Base-by-base conservation (phyloP, 2,797 vertebrate genomes). In the Eospalax fontanierii region DNA sequence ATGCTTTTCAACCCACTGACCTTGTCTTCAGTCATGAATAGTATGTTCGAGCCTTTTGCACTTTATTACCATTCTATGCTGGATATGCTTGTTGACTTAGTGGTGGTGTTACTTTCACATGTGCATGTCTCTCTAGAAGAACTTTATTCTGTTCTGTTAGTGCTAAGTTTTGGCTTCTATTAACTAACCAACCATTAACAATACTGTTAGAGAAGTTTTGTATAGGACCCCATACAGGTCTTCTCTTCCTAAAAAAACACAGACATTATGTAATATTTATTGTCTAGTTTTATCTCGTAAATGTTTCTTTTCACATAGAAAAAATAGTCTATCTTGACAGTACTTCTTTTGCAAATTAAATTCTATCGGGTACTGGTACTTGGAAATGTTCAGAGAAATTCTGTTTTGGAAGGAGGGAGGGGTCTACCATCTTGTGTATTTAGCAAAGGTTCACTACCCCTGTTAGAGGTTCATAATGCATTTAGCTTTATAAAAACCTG, bases 231-330 rank as follows among this genome's bases (percentile, higher is more conserved):
- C 43, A 43, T 11, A n/a, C 16, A 82, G 10, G 14, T 50, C 15
- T 61, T 26, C 38, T 73, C 10, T 86, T 91, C 78, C 70, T 59
- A 70, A 75, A 85, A 43, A 76, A 54, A 54, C 50, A 9, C 50
- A 88, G 70, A 3, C 19, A 15, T 84, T 82, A 63, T 63, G 22
- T 65, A 16, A 16, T 65, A 28, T 90, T 87, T 80, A 65, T 18
- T 46, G 1, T 65, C 24, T 79, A 80, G 66, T 6, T 84, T 70
- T 68, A 76, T 43, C 26, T 61, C 78, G 38, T 94, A 54, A 68
- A 74, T 70, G 26, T 91, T 82, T 92, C n/a, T 96, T 11, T 80
- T 81, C 70, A 54, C 2, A 14, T 40, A 90, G 46, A 85, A 61
- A 70, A 30, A 28, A 54, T 73, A 91, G 33, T 18, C 38, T 90